Conservation (phyloP, 92 coral and sea anemone genomes). For the Meandrina meandrites region DNA sequence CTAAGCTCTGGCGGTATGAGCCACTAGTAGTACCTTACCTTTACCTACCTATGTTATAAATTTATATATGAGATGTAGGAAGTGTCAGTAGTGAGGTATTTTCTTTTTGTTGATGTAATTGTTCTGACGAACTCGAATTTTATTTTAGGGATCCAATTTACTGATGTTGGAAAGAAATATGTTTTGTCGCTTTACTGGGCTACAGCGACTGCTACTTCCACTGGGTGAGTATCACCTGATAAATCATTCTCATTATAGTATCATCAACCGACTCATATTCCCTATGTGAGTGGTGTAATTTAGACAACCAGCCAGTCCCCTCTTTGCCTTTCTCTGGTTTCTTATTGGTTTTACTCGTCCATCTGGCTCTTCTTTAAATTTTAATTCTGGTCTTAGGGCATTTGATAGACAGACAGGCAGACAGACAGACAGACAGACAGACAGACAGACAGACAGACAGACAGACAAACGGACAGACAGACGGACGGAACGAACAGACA, state of each 20-base stretch:
- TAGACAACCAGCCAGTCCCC: no score
- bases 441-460: not conserved
- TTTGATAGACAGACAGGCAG: not conserved
- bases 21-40: no score
- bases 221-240: slow-evolving; percentile 63
- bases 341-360: no score
- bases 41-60: not conserved
- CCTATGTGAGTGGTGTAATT: no score
- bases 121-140: not conserved
- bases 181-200: slow-evolving; percentile 81
- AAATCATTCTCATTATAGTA: not conserved
- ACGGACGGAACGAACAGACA: not conserved
- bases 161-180: slow-evolving; percentile 56
- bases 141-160: slow-evolving; percentile 53
- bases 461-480: not conserved
- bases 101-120: not conserved
- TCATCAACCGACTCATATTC: no score
- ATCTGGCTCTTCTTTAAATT: not conserved
- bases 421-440: not conserved
- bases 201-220: slow-evolving; percentile 83
- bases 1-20: no score
- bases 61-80: no score
- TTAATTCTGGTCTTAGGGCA: not conserved
- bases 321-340: no score
- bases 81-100: not conserved